Evolutionary conservation across 2,888 invertebrate species (phyloP).

Genomic region (Eupithecia subfuscata): DNA sequence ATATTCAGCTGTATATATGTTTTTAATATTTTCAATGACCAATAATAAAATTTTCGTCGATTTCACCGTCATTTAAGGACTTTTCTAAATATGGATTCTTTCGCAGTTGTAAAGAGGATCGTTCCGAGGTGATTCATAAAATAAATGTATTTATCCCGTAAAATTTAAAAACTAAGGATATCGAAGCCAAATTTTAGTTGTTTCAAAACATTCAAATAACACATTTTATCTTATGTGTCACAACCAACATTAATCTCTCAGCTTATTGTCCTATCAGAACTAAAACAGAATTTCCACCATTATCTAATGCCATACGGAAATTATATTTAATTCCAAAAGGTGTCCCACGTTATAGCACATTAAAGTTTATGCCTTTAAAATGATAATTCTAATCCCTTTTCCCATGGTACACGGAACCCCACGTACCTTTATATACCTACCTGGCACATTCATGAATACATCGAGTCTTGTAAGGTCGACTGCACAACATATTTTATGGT

Average conservation of each 20-base stretch:
- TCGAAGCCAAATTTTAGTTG: no score
- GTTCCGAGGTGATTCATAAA: no score
- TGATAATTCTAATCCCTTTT: constrained; percentile 26
- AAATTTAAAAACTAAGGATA: no score
- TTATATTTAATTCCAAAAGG: constrained; percentile 13
- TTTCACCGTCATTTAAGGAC: no score
- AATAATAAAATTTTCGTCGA: no score
- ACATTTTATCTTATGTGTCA: no score
- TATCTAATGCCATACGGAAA: not conserved
- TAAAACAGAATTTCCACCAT: not conserved
- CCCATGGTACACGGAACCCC: constrained; percentile 14
- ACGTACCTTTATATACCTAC: not conserved
- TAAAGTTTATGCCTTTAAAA: constrained; percentile 14
- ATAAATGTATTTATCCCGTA: no score
- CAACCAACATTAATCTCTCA: not conserved
- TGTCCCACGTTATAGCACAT: constrained; percentile 8
- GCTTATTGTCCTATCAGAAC: not conserved
- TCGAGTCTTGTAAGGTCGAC: not conserved
- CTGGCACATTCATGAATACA: not conserved
- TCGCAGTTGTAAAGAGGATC: no score
- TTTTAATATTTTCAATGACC: no score
- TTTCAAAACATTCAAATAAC: no score
- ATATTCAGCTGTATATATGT: no score
- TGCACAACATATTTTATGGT: constrained; percentile 7
- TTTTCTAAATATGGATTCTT: no score